Conservation (phyloP, 1,140 invertebrate species). For the Calliphora vicina region DNA sequence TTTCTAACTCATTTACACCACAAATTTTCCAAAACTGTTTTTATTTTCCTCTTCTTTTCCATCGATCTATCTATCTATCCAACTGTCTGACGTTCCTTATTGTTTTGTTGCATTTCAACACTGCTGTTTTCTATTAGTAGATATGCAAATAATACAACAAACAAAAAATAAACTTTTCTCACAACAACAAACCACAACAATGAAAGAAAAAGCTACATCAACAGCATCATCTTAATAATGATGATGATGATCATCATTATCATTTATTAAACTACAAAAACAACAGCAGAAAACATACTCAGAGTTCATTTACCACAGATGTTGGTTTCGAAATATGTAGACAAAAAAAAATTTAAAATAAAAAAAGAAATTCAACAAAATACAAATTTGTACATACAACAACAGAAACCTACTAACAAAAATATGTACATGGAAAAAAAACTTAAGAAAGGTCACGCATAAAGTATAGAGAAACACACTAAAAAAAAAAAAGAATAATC, state of each 20-base stretch:
- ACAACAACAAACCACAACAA: slow-evolving; percentile 9
- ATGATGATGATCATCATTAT: not conserved
- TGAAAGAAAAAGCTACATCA: slow-evolving; percentile 2
- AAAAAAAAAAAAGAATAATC: not conserved
- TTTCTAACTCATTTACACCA: slow-evolving; percentile 24
- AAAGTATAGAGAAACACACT: not conserved
- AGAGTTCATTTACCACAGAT: slow-evolving; percentile 4
- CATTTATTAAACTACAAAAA: not conserved
- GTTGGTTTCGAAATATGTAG: not conserved
- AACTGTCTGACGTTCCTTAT: not conserved
- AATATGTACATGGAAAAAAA: not conserved
- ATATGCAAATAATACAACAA: not conserved
- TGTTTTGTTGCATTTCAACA: slow-evolving; percentile 6
- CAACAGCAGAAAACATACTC: not conserved
- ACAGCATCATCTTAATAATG: not conserved
- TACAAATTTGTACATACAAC: not conserved
- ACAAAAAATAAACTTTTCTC: not conserved
- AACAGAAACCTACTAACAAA: not conserved
- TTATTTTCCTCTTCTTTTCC: not conserved
- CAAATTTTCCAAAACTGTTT: not conserved
- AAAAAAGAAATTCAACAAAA: not conserved
- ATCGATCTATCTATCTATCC: not conserved
- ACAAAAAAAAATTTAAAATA: too few species aligned
- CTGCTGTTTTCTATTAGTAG: not conserved
- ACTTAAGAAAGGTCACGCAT: slow-evolving; percentile 8